Evolutionary conservation across 2,797 vertebrate genomes (phyloP).

Genomic region (Eulemur rubriventer): DNA sequence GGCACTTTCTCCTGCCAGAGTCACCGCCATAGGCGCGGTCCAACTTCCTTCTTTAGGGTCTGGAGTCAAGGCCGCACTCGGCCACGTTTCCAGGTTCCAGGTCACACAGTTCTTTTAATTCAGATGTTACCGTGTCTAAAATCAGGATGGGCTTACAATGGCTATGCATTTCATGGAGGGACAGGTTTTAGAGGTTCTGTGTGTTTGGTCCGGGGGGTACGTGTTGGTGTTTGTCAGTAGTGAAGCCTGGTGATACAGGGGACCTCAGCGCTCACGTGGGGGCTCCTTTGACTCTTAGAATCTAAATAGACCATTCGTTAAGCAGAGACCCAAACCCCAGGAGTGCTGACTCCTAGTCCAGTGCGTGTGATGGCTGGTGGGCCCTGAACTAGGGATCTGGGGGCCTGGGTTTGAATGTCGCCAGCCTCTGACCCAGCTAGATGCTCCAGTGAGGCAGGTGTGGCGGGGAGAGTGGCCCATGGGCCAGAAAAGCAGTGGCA

Average conservation of each 20-base stretch:
- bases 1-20: not conserved
- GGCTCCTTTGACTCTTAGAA: not conserved
- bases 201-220: not conserved
- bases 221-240: not conserved
- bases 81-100: not conserved
- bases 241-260: not conserved
- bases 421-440: not conserved
- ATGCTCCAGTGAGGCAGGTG: not conserved
- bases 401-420: constrained; percentile 61
- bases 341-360: constrained; percentile 71
- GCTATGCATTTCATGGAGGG: not conserved
- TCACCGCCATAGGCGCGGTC: not conserved
- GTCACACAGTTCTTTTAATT: no score
- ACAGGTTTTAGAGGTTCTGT: not conserved
- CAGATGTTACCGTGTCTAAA: not conserved
- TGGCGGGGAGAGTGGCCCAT: not conserved
- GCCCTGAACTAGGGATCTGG: constrained; percentile 73
- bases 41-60: not conserved
- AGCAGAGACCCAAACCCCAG: constrained; percentile 39
- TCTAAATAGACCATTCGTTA: not conserved
- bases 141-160: rapidly evolving
- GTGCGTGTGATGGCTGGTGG: constrained; percentile 57
- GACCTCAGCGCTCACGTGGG: not conserved
- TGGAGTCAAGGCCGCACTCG: not conserved
- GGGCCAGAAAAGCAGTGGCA: not conserved